Conservation (phyloP, 1,140 invertebrate species). For the Cotesia vestalis region DNA sequence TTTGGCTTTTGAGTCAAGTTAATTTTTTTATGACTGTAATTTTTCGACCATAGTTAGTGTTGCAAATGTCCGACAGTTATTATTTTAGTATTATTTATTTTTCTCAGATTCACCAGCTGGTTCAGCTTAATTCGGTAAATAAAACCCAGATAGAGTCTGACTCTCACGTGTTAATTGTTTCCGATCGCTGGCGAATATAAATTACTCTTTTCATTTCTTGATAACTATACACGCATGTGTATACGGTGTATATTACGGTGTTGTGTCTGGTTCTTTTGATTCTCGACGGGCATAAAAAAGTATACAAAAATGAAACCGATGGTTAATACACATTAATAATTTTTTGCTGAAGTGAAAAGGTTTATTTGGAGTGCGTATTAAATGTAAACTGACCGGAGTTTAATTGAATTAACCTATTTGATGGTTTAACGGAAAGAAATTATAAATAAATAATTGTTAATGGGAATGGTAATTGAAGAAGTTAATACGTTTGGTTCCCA, state of each 20-base stretch:
- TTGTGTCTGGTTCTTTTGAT: too few relatives aligned
- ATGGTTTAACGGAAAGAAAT: slow-evolving; percentile 1
- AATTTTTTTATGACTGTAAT: too few relatives aligned
- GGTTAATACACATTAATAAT: too few relatives aligned
- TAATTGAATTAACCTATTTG: not conserved
- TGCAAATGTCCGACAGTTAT: not conserved
- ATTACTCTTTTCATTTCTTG: not conserved
- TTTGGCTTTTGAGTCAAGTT: too few relatives aligned
- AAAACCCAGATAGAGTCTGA: not conserved
- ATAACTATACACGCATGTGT: not conserved
- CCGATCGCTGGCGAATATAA: slow-evolving; percentile 21
- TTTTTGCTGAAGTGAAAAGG: too few relatives aligned
- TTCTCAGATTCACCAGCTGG: not conserved
- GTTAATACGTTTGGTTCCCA: slow-evolving; percentile 47
- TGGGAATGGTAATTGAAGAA: slow-evolving; percentile 17
- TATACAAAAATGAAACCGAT: too few relatives aligned
- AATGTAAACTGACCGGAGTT: not conserved
- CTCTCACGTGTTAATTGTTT: slow-evolving; percentile 29
- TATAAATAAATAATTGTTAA: not conserved
- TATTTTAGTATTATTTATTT: not conserved
- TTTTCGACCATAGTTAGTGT: too few relatives aligned
- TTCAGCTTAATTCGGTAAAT: slow-evolving; percentile 9
- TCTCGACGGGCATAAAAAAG: too few relatives aligned
- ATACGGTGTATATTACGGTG: too few relatives aligned
- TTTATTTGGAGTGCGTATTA: not conserved